A percentile compares a stretch with the other conserved stretches of the same genome.
These are phyloP conservation scores for Drosophila grimshawi DNA, from an alignment of 1,140 invertebrate species.

Conservation along the genomic window DNA sequence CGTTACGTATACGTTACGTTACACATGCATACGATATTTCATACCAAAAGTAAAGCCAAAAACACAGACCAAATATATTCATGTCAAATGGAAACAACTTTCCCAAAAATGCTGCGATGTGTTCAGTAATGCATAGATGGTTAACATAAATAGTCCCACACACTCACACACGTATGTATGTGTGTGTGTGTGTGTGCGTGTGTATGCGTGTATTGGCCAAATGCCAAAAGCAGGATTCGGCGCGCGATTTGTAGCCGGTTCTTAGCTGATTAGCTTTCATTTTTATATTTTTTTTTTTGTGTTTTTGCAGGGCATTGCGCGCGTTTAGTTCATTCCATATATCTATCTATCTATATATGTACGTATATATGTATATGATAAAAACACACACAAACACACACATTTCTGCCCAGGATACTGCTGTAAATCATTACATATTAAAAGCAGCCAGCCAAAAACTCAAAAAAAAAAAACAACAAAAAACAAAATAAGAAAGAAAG, in stretches of 20 bases:
- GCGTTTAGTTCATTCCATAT: conserved; percentile 54
- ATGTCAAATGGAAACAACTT: background rate
- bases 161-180: conserved; percentile 1
- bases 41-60: background rate
- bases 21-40: conserved; percentile 44
- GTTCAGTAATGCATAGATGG: conserved; percentile 9
- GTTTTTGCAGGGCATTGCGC: conserved; percentile 49
- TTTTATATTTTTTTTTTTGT: background rate
- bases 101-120: background rate
- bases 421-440: conserved; percentile 66
- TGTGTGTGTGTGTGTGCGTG: background rate
- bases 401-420: conserved; percentile 32
- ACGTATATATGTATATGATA: conserved; percentile 40
- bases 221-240: conserved; percentile 10
- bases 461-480: background rate
- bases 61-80: background rate
- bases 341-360: conserved; percentile 4
- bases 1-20: conserved; percentile 40
- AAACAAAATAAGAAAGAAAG: background rate
- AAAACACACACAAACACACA: conserved; percentile 15
- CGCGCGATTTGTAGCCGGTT: conserved; percentile 8
- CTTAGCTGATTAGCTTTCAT: conserved; percentile 28
- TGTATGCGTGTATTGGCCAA: conserved; percentile 10
- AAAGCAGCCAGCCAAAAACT: background rate
- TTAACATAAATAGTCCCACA: conserved; percentile 2